Evolutionary conservation across 2,113 vertebrate species (phyloP), one percentile per base, ranked within the genome.

Genomic region (Gobio gobio): DNA sequence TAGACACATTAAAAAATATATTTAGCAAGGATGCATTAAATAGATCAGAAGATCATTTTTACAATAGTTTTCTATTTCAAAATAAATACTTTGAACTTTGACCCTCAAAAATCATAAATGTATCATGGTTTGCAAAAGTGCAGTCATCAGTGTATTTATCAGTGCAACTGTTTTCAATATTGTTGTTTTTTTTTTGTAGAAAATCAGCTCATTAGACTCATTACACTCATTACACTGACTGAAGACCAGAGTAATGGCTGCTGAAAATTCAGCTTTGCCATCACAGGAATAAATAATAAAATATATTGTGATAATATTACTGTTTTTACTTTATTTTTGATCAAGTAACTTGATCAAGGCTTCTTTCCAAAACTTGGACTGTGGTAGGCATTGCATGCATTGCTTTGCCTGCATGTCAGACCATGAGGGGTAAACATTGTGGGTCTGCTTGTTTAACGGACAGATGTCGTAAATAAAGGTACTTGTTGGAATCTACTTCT

Each of bases 401-500:
- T 54, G 70, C 49, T 86, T 75, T 83, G 56, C 82, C 82, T 83
- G 47, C 72, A 77, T 84, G 78, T 54, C 14, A 1, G n/a, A 22
- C 26, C 45, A 59, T 86, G 73, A 82, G 61, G 63, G 43, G 26
- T 76, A 82, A 82, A 88, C 78, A 85, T 9, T 79, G 24, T 49
- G 45, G 36, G 12, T 58, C 16, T 63, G 13, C 14, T 26, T 29
- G 61, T 70, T 73, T 56, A 64, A 45, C 8, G 47, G 13, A 54
- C 85, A 77, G 75, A 80, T 73, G 73, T 81, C 66, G 45, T 72
- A 51, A 61, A 84, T 77, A 51, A 72, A 61, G 72, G 26, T 51
- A 54, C 75, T 85, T 3, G 24, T 85, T 3, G 24, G 47, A 26
- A 47, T 45, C 61, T 33, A 9, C 13, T 78, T 56, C 9, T 18